Base-by-base conservation (phyloP, 2,797 vertebrate species). In the Eulemur albifrons region DNA sequence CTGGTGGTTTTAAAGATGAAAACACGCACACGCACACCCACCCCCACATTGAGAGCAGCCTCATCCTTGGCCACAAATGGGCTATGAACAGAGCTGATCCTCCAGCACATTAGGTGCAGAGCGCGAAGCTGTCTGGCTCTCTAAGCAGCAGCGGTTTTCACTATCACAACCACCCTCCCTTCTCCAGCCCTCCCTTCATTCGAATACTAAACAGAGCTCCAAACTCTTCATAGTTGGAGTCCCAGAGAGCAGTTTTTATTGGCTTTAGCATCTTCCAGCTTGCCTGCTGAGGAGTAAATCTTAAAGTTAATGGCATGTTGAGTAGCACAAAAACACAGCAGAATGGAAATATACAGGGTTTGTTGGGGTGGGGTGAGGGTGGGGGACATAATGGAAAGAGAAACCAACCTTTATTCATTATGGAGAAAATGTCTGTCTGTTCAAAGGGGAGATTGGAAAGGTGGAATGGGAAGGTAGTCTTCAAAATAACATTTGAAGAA, bases 231-330 rank as follows among this genome's bases (percentile, higher is more conserved):
- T 97, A 98, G 96, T 80, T 96, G 96, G 54, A 98, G 98, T 97
- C 98, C 97, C 94, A 79, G 81, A 90, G 96, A 98, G 97, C 83
- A 87, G 93, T 97, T 98, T 98, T 98, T 97, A 98, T 97, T 97
- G 91, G 93, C 96, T 98, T 98, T 95, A 90, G 88, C 97, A 93
- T 92, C 98, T 97, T 98, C 93, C 95, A 98, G 97, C 96, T 98
- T 97, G 96, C 96, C 97, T 98, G 97, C 95, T 67, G 32, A 98
- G 98, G 97, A 98, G 97, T 98, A 98, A 98, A 98, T 98, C 98
- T 97, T 98, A 97, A 98, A 99, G 98, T 98, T 98, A 98, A 98
- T 1, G 11, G 97, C 97, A 98, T 97, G 97, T 98, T 98, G 97
- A 98, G 93, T 88, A 95, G 89, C 81, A 94, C 96, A 94, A 98